Evolutionary conservation across 2,888 invertebrate genomes (phyloP), one percentile per base, ranked within the genome.

Genomic region (Homarus gammarus): DNA sequence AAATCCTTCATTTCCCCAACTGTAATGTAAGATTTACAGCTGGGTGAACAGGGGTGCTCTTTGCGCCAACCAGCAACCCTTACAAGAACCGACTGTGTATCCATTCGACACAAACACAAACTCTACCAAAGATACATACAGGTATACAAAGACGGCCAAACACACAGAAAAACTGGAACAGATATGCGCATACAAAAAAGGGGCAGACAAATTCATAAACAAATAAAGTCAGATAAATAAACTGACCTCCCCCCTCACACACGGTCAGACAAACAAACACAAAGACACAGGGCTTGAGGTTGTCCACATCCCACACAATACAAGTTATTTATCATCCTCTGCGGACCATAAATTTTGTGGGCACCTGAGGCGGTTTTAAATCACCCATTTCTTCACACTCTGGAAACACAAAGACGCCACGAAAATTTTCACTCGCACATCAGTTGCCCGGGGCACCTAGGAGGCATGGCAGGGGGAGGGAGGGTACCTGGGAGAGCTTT

Each of bases 361-460:
- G 12, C 12, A 38, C 70, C 70, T 0, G 18, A 36, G n/a, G 75
- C 40, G 40, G 40, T 40, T 75, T 75, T 75, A 38, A 75, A 75
- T 75, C 75, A 38, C 75, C 15, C 75, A 75, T 75, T 75, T 40
- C 40, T 75, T 75, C 75, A 75, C 75, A 75, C 75, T 75, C n/a
- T 40, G 0, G n/a, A 15, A 1, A 18, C 40, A 40, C 75, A 75
- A 75, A 75, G 75, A 18, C 33, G 27, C 6, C 40, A 18, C 12
- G 40, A 75, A 75, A 38, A 38, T 75, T 75, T 31, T 40, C 40
- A 75, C 40, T 40, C 75, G 5, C 12, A 12, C 44, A 8, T 44
- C 44, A 8, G 44, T 44, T 5, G 44, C 44, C 44, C 44, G 44
- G 44, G 44, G 44, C 44, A 10, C n/a, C n/a, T n/a, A n/a, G n/a